phyloP scores from a whole-genome alignment of 2,888 invertebrate genomes.

The Parthenolecanium corni region DNA sequence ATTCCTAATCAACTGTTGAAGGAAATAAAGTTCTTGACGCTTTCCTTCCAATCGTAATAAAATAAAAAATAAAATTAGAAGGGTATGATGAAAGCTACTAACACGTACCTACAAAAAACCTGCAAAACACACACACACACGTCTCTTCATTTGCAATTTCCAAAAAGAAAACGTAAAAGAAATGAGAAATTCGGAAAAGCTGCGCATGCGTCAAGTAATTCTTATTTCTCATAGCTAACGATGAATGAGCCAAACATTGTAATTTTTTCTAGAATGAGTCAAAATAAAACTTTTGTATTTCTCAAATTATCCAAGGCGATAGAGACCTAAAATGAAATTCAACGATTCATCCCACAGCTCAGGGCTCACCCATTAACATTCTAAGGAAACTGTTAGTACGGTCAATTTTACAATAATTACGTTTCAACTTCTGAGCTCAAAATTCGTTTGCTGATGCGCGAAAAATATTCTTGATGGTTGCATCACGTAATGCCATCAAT shows the following conservation, averaged over 20 bases:
- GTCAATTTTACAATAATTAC: not conserved
- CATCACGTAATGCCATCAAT: not conserved
- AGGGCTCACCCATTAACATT: no score
- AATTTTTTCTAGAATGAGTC: not conserved
- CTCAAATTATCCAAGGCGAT: no score
- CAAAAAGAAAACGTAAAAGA: not conserved
- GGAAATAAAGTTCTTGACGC: no score
- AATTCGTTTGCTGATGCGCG: not conserved
- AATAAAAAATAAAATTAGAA: no score
- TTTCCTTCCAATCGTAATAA: no score
- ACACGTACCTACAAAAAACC: no score
- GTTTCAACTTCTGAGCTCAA: not conserved
- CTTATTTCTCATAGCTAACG: not conserved
- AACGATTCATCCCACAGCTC: no score
- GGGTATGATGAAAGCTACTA: no score
- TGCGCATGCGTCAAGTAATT: not conserved
- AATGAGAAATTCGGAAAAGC: not conserved
- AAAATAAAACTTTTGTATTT: no score
- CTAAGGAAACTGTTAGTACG: not conserved
- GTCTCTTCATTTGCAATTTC: no score
- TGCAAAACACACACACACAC: no score
- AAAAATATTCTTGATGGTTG: not conserved
- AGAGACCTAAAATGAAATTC: not conserved
- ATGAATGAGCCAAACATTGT: not conserved
- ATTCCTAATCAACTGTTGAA: no score